A percentile compares a stretch with the other conserved stretches of the same genome.
These are phyloP conservation scores for Himalopsyche kuldschensis DNA, from an alignment of 2,888 invertebrate species.

Conservation along the genomic window DNA sequence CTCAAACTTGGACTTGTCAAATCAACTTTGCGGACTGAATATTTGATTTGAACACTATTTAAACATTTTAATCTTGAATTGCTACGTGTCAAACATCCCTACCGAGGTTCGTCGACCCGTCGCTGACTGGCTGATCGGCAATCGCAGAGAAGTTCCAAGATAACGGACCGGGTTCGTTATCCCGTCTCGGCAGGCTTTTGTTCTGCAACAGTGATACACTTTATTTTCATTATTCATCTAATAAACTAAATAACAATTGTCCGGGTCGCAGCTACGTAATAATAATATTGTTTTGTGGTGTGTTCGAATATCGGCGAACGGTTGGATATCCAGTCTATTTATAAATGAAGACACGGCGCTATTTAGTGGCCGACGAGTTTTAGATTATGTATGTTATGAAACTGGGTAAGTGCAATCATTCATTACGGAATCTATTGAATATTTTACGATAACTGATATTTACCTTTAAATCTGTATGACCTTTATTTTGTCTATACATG, in stretches of 20 bases:
- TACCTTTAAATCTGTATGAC: neutral
- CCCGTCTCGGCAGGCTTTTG: neutral
- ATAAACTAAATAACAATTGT: neutral
- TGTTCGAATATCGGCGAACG: neutral
- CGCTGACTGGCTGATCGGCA: neutral
- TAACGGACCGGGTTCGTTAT: neutral
- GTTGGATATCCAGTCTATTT: slow-evolving; percentile 3
- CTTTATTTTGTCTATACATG: neutral
- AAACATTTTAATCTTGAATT: neutral
- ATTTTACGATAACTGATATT: neutral
- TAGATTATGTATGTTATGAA: slow-evolving; percentile 58
- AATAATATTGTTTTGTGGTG: slow-evolving; percentile 13
- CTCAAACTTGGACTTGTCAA: no score
- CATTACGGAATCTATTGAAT: neutral
- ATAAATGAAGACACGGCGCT: slow-evolving; percentile 30
- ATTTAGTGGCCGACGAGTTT: slow-evolving; percentile 8
- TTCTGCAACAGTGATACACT: neutral
- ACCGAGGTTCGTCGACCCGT: neutral
- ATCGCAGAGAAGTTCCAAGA: neutral
- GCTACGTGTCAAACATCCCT: neutral
- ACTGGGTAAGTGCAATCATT: slow-evolving; percentile 53
- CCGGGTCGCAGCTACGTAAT: neutral
- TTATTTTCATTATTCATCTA: neutral
- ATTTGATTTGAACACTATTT: neutral
- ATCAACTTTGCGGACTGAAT: no score